A percentile compares a stretch with the other conserved stretches of the same genome.
Conservation (phyloP, 2,888 invertebrate species). For the Limnephilus marmoratus region DNA sequence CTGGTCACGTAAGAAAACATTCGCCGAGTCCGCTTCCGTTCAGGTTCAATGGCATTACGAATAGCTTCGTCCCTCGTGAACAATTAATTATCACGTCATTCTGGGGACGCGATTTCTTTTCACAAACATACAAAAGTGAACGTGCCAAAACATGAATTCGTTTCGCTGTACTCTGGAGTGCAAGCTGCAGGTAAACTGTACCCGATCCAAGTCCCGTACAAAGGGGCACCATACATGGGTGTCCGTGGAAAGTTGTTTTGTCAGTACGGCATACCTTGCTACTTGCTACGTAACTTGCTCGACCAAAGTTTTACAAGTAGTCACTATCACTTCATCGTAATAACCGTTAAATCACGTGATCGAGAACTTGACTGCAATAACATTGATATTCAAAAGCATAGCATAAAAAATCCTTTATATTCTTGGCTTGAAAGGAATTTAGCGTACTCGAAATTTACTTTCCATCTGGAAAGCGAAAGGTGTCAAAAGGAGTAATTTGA, state of each 20-base stretch:
- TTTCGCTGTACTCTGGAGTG: conserved; percentile 3
- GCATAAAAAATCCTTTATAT: neutral
- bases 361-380: neutral
- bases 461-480: conserved; percentile 50
- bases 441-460: conserved; percentile 30
- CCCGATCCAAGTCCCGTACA: neutral
- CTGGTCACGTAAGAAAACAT: conserved; percentile 13
- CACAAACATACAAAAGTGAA: conserved; percentile 48
- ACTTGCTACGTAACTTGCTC: neutral
- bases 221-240: conserved; percentile 28
- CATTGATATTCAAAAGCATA: neutral
- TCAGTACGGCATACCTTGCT: neutral
- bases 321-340: neutral
- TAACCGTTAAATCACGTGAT: neutral
- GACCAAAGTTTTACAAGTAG: neutral
- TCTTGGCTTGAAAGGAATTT: neutral
- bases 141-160: conserved; percentile 39
- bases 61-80: conserved; percentile 46
- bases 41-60: conserved; percentile 34
- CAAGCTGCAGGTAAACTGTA: conserved; percentile 19
- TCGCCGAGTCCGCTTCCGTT: conserved; percentile 4
- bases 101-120: conserved; percentile 34
- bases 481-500: conserved; percentile 16
- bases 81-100: conserved; percentile 54
- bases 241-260: conserved; percentile 26